These are phyloP conservation scores for Leptosomus discolor DNA, from an alignment of 2,113 vertebrate species.

Conservation along the genomic window DNA sequence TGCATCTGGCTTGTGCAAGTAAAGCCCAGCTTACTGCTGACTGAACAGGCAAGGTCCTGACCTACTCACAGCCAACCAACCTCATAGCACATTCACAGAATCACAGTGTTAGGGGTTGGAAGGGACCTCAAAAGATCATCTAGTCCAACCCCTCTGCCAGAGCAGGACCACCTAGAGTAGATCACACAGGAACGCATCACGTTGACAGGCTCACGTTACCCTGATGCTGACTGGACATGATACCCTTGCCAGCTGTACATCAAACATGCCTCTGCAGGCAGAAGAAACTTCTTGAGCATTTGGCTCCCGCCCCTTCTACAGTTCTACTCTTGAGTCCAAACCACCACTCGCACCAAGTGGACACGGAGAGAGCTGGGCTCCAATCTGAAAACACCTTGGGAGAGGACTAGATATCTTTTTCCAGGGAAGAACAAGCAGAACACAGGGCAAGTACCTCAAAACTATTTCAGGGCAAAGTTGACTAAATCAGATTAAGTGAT, in stretches of 20 bases:
- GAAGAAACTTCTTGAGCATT: background rate
- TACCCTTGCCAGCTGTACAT: background rate
- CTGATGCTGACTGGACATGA: background rate
- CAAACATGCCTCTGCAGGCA: background rate
- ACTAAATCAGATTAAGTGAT: background rate
- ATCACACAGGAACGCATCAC: no score
- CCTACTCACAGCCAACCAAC: background rate
- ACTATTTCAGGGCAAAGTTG: background rate
- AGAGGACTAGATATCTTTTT: background rate
- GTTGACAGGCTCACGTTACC: accelerated
- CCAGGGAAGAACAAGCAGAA: background rate
- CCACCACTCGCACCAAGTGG: background rate
- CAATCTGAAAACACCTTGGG: background rate
- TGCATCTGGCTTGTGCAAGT: background rate
- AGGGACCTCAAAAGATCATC: no score
- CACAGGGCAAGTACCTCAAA: background rate
- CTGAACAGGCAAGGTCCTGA: background rate
- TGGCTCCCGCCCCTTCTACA: background rate
- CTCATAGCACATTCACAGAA: no score
- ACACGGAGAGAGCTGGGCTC: background rate
- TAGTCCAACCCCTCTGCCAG: no score
- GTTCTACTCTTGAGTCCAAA: background rate
- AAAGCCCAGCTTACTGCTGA: background rate
- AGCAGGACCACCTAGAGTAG: no score
- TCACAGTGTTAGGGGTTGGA: no score